Evolutionary conservation across 2,113 vertebrate genomes (phyloP), one percentile per base, ranked within the genome.

Genomic region (Epinephelus lanceolatus): DNA sequence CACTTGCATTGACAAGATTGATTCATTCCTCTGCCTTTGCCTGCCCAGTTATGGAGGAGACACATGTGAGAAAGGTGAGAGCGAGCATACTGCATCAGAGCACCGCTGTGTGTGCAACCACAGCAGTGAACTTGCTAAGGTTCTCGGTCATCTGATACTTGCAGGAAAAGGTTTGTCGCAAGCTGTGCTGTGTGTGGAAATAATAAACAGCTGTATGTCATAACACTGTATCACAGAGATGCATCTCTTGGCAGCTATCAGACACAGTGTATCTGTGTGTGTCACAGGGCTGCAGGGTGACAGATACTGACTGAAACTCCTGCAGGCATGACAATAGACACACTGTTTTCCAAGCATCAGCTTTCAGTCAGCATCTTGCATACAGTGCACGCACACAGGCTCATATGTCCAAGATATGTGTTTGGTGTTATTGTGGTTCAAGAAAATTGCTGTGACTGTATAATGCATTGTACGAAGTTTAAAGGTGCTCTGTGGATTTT

Each of bases 1-100:
- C 57, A 99, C 97, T 65, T 99, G 98, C 88, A 95, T 99, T 0
- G 98, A 99, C 3, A 98, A 98, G 85, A 94, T 98, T 85, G 96
- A 98, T 37, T 94, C 97, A 19, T 99, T 98, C 63, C 76, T 96
- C 87, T 99, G 98, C 94, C 95, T 99, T 80, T 99, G 98, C 88
- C 94, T 99, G 84, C 97, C 97, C 89, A 99, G 98, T 93, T 99
- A 99, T 0, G 97, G 96, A 0, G 98, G 98, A 83, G 97, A 94
- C 91, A 95, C 94, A n/a, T 99, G 98, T 2, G 97, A 98, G 86
- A 98, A 96, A 96, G 98, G 98, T 99, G 90, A 89, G 93, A 21
- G 19, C 17, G n/a, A 66, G 49, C 73, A 61, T 13, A 75, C 52
- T 37, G 59, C 57, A 62, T 18, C 37, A 56, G 21, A 8, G 1